phyloP scores from a whole-genome alignment of 2,888 invertebrate species.

The Schizotus pectinicornis region DNA sequence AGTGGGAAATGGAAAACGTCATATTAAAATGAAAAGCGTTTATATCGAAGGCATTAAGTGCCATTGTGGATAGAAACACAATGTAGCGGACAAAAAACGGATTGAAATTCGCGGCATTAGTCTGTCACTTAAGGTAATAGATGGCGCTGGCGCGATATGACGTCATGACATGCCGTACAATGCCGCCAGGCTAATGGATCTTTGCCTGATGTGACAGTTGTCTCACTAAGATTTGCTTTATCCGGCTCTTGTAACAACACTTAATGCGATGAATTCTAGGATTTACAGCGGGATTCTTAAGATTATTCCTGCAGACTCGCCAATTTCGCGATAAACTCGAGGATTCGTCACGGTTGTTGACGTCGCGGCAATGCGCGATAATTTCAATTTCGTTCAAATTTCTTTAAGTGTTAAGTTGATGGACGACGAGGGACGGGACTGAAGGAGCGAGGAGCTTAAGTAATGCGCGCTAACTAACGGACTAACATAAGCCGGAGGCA shows the following conservation, averaged over 20 bases:
- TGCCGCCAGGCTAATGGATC: conserved; percentile 38
- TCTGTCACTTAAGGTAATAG: conserved; percentile 51
- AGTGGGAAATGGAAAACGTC: conserved; percentile 48
- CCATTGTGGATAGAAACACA: conserved; percentile 45
- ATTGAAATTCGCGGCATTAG: conserved; percentile 51
- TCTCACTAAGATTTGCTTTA: conserved; percentile 38
- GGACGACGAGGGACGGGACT: no score
- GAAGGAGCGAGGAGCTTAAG: neutral
- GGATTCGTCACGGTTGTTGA: no score
- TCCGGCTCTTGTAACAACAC: conserved; percentile 34
- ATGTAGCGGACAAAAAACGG: conserved; percentile 42
- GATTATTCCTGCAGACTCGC: conserved; percentile 17
- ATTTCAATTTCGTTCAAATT: no score
- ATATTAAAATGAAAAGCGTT: conserved; percentile 50
- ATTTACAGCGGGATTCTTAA: conserved; percentile 26
- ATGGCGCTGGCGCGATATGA: conserved; percentile 44
- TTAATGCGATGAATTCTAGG: conserved; percentile 37
- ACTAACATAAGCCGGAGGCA: conserved; percentile 7
- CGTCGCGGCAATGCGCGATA: no score
- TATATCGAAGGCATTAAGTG: conserved; percentile 49
- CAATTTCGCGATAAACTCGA: conserved; percentile 1
- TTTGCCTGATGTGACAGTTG: conserved; percentile 37
- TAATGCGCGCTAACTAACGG: conserved; percentile 2
- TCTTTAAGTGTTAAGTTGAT: neutral
- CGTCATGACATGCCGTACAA: conserved; percentile 36